Base-by-base conservation (phyloP, 2,113 vertebrate species). In the Oceanites oceanicus region DNA sequence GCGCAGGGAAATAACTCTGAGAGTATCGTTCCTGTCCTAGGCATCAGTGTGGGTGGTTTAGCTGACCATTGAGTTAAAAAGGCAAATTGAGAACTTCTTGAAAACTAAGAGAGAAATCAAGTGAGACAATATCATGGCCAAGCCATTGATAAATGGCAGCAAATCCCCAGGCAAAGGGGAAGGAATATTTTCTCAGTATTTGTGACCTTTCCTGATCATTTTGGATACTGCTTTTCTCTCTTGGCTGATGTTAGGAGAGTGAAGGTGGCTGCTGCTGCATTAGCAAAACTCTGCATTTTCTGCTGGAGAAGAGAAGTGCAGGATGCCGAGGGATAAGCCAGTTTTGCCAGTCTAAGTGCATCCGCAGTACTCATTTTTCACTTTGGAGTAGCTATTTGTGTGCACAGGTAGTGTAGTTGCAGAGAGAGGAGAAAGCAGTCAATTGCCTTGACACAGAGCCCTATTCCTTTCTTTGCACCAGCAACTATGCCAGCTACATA, bases 301-400 rank as follows among this genome's bases (percentile, higher is more conserved):
- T 83, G 13, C 53, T 30, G n/a, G 3, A 2, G 21, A 83, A 73
- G 36, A 55, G 38, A 71, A 80, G 42, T 38, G 42, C 8, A 34
- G 19, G 40, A 45, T n/a, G 38, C 27, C 34, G 58, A 79, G 53
- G 36, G 21, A 78, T 40, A 70, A 62, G 29, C 13, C 32, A 52
- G 6, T n/a, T 94, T 67, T 59, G 47, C n/a, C 72, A 50, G 25
- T 26, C 17, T 29, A 22, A 66, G 67, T 73, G 25, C 65, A 81
- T 22, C 36, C 3, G 0, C 70, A 63, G n/a, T 1, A 59, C 47
- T 7, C 0, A 0, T 71, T 81, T 83, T 63, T 71, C 81, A 73
- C 53, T 61, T 52, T 9, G 30, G 44, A 92, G 62, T 7, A 68
- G 36, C 66, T 72, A 3, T 55, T 78, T 36, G 30, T 34, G 58